These are phyloP conservation scores for Astyanax mexicanus DNA, from an alignment of 2,797 vertebrate species.

Conservation along the genomic window DNA sequence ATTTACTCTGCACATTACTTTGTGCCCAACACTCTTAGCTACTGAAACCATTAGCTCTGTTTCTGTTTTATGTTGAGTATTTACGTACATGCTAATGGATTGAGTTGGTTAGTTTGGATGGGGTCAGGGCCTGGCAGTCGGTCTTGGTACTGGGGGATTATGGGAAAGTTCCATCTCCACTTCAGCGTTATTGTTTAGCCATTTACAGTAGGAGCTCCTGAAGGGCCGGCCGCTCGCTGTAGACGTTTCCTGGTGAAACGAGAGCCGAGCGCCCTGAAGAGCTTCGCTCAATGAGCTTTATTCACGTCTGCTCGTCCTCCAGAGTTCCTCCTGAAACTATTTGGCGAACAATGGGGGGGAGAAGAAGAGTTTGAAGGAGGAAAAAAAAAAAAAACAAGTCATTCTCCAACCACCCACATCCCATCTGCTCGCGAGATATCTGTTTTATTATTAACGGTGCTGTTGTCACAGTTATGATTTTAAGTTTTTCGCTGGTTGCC, in stretches of 20 bases:
- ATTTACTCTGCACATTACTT: too few species aligned
- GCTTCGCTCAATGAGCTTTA: slow-evolving; percentile 71
- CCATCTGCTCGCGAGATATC: slow-evolving; percentile 84
- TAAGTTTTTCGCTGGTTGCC: slow-evolving; percentile 66
- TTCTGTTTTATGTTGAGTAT: neutral
- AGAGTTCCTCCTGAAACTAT: slow-evolving; percentile 84
- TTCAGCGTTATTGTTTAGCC: slow-evolving; percentile 56
- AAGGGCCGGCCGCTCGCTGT: slow-evolving; percentile 68
- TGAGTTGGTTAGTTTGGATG: neutral
- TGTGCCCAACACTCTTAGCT: too few species aligned
- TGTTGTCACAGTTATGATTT: slow-evolving; percentile 75
- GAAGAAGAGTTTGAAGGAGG: slow-evolving; percentile 76
- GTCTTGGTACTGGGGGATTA: neutral
- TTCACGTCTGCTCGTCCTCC: slow-evolving; percentile 81
- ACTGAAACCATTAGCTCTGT: slow-evolving; percentile 1
- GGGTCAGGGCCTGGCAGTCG: neutral
- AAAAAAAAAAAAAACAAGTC: slow-evolving; percentile 84
- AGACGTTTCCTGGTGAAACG: slow-evolving; percentile 73
- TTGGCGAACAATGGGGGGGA: slow-evolving; percentile 79
- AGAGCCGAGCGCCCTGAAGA: slow-evolving; percentile 78
- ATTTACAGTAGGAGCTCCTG: slow-evolving; percentile 72
- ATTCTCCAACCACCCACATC: slow-evolving; percentile 79
- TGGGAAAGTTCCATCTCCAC: slow-evolving; percentile 50
- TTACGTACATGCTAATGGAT: slow-evolving; percentile 12
- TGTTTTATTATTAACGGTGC: slow-evolving; percentile 78